Conservation (phyloP, 2,797 vertebrate species). For the Myotis daubentonii region DNA sequence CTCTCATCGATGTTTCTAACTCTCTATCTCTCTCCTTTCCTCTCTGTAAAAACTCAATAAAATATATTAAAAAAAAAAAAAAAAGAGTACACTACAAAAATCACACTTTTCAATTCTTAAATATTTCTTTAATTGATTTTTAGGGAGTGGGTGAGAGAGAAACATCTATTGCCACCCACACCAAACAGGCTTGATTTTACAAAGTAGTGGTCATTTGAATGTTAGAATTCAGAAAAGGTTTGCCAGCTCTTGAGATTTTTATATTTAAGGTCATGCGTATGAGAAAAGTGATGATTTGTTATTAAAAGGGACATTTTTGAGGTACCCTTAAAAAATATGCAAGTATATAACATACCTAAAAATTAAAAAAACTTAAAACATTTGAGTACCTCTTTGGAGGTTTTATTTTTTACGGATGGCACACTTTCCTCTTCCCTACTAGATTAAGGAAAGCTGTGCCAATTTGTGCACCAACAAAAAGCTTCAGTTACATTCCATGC, state of each 20-base stretch:
- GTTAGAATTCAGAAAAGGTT: not conserved
- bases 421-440: not conserved
- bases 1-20: too few relatives aligned
- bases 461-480: not conserved
- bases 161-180: too few relatives aligned
- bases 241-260: constrained; percentile 38
- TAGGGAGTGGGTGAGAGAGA: not conserved
- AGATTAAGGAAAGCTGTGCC: not conserved
- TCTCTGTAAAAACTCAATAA: too few relatives aligned
- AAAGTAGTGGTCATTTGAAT: not conserved
- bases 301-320: not conserved
- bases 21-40: too few relatives aligned
- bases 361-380: constrained; percentile 29
- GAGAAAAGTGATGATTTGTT: not conserved
- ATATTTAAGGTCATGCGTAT: not conserved
- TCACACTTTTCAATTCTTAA: too few relatives aligned
- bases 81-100: too few relatives aligned
- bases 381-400: not conserved
- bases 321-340: not conserved
- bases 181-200: not conserved
- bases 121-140: not conserved
- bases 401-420: not conserved
- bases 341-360: not conserved
- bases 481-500: not conserved
- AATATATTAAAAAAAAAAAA: too few relatives aligned